Evolutionary conservation across 2,797 vertebrate genomes (phyloP), one percentile per base, ranked within the genome.

Genomic region (Gymnocypris eckloni): DNA sequence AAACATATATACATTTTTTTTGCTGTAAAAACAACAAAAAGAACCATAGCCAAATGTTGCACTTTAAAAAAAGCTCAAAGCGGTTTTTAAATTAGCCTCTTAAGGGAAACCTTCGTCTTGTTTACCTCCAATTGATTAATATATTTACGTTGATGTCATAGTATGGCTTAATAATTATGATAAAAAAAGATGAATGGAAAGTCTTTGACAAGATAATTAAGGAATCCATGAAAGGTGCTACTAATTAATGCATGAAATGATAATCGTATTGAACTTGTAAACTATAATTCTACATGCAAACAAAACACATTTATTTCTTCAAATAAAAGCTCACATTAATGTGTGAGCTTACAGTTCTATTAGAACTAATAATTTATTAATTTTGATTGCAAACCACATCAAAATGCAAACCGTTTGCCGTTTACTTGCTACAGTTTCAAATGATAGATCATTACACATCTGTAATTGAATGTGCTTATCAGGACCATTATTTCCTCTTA

Each of bases 361-460:
- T 84, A 84, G 37, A 16, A 59, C 25, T 59, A 79, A 59, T 79
- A 11, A 59, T 84, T 71, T 70, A 84, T 59, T 84, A 45, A 71
- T 71, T 79, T 79, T 41, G 1, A 28, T 54, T 33, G 25, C 41
- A 56, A 84, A 59, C 11, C 7, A 33, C 18, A 33, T 37, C 6
- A 79, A 75, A 59, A 78, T 59, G 39, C 11, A 48, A 48, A 18
- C 12, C 9, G 3, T 69, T 54, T 39, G 25, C 25, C 1, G 61
- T 77, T 48, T 48, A 56, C 18, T 52, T 5, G 22, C 43, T 64
- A 70, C 41, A 28, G 16, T 43, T 61, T 61, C n/a, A 22, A 59
- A 61, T 54, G 54, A 64, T 28, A 22, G 41, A 33, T 75, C 25
- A 50, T 50, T 78, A 33, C 28, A 33, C 28, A 33, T 33, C 28